Percentiles rank a stretch among this genome's conserved stretches.
phyloP scores from a whole-genome alignment of 2,113 vertebrate species.

The Ia io region DNA sequence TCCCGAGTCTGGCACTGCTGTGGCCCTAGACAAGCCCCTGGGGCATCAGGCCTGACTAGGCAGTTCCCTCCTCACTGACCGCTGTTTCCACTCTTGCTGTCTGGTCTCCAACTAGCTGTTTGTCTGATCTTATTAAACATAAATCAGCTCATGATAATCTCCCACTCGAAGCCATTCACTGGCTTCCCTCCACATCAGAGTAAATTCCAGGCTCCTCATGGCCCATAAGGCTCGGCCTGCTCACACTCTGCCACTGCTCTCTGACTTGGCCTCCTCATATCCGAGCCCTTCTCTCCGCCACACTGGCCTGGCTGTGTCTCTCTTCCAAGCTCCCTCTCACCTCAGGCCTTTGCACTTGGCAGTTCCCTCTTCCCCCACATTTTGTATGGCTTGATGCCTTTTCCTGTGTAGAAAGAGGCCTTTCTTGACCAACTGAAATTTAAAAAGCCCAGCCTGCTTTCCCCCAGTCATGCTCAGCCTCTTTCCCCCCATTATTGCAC shows the following conservation, averaged over 20 bases:
- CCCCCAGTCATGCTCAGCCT: background rate
- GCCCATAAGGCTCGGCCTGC: background rate
- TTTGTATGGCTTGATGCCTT: background rate
- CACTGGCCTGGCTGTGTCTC: background rate
- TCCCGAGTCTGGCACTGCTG: background rate
- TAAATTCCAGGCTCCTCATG: background rate
- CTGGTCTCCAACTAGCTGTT: background rate
- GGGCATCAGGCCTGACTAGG: background rate
- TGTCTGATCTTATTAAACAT: background rate
- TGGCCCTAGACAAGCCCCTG: background rate
- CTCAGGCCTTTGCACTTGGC: background rate
- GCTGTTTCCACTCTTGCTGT: background rate
- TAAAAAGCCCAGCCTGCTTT: background rate
- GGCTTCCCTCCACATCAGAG: background rate
- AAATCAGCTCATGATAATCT: background rate
- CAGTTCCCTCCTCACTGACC: background rate
- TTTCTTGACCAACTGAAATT: background rate
- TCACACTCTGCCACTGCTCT: background rate
- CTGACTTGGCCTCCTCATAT: background rate
- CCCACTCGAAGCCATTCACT: background rate
- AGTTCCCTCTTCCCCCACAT: background rate
- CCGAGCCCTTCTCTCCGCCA: fast-evolving
- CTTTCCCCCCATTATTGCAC: background rate
- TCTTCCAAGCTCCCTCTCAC: background rate
- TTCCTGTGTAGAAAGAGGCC: background rate